Percentiles rank a stretch among this genome's conserved stretches.
Evolutionary conservation across 1,140 invertebrate genomes (phyloP).

Genomic region (Metopolophium dirhodum): DNA sequence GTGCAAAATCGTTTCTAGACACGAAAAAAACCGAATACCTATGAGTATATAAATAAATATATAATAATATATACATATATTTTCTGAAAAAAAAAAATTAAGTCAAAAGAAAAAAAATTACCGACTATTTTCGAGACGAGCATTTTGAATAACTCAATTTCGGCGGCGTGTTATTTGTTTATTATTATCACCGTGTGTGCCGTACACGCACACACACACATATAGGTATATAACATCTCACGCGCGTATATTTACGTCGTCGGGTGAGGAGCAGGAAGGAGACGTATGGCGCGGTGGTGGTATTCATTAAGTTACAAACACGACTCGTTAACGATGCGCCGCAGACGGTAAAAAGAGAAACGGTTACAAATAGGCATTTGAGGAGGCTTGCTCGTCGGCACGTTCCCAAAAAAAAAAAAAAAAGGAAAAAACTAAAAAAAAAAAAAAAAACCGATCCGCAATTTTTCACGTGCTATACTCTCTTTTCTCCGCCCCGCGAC

Average conservation of each 20-base stretch:
- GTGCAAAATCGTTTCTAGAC: neutral
- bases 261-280: neutral
- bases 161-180: neutral
- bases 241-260: neutral
- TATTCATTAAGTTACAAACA: conserved; percentile 46
- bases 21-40: neutral
- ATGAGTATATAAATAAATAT: neutral
- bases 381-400: neutral
- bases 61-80: neutral
- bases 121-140: neutral
- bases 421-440: neutral
- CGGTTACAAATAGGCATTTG: conserved; percentile 40
- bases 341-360: conserved; percentile 43
- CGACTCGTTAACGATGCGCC: conserved; percentile 38
- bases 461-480: conserved; percentile 10
- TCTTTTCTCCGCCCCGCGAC: neutral
- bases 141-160: conserved; percentile 1
- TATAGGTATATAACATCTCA: too few species aligned
- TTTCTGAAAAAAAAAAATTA: neutral
- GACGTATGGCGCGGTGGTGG: too few species aligned
- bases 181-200: neutral
- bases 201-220: neutral
- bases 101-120: neutral
- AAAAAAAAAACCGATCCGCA: neutral
- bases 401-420: conserved; percentile 42